Evolutionary conservation across 2,797 vertebrate genomes (phyloP), one percentile per base, ranked within the genome.

Genomic region (Gymnopithys bicolor): DNA sequence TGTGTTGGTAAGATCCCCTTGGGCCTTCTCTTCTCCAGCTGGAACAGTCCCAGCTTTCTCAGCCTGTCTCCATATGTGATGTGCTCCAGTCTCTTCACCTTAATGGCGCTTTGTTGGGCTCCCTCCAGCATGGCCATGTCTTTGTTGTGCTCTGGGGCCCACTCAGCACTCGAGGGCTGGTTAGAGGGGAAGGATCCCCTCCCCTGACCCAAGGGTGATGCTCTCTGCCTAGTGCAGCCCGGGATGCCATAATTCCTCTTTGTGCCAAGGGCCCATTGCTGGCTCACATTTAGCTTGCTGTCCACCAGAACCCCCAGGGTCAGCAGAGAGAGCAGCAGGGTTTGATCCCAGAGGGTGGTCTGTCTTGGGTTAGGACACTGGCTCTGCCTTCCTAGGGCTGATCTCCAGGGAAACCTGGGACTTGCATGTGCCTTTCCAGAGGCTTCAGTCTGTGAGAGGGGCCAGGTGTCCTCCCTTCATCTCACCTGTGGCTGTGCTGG

Each of bases 381-480:
- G 28, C 39, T 18, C 0, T 30, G 10, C 8, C 46, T 70, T 39
- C 9, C 19, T 4, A 4, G 41, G 46, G 30, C 16, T 21, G 12
- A 27, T 13, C 7, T 27, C 33, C 6, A 11, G 24, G 27, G 33
- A 53, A 13, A 4, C 19, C 33, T 63, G 32, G 45, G 39, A 17
- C 28, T 32, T 19, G 15, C 5, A 5, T 1, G 9, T 28, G 52
- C 19, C 51, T 19, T 22, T 7, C 1, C 2, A 37, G 63, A 22
- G 13, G 12, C 7, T 24, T 21, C 17, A 48, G n/a, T 23, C 8
- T 13, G 1, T 2, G 19, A 16, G 53, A 32, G 19, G 2, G 8
- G 19, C 7, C 4, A 15, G 11, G 7, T 8, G 16, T 48, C 24
- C 43, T 28, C 30, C 56, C 21, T 17, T 11, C 30, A 5, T 7